Percentiles rank a stretch among this genome's conserved stretches.
Conservation (phyloP, 2,797 vertebrate species). For the Xenopus petersii region DNA sequence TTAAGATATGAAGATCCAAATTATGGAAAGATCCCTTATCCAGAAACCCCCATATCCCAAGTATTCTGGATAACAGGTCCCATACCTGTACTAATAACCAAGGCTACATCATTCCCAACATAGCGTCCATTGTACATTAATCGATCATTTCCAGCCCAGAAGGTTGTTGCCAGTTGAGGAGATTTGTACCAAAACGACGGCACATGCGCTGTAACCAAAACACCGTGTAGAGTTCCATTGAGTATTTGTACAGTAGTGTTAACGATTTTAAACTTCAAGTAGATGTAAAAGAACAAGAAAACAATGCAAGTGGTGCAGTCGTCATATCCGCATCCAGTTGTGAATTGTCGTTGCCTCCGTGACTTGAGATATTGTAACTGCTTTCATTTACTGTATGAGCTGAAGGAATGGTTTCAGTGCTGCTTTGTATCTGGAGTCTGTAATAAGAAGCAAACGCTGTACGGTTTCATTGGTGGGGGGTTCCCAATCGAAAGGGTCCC, state of each 20-base stretch:
- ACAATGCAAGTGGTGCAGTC: conserved; percentile 68
- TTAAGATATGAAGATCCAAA: too few species aligned
- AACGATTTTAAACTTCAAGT: conserved; percentile 63
- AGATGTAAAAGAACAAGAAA: conserved; percentile 60
- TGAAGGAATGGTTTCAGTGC: conserved; percentile 50
- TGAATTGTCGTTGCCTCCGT: conserved; percentile 73
- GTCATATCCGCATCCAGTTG: conserved; percentile 74
- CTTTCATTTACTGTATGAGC: conserved; percentile 64
- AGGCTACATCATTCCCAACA: too few species aligned
- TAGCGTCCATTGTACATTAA: too few species aligned
- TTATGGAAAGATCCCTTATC: too few species aligned
- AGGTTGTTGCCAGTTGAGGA: neutral
- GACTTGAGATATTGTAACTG: conserved; percentile 71
- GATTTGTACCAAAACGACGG: conserved; percentile 56
- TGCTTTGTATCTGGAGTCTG: conserved; percentile 57
- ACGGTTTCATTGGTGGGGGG: neutral
- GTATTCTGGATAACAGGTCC: too few species aligned
- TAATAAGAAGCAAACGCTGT: conserved; percentile 29
- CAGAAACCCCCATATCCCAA: too few species aligned
- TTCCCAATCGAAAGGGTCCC: neutral
- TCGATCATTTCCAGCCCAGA: conserved; percentile 11
- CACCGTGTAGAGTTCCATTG: conserved; percentile 57
- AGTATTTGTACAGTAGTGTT: conserved; percentile 64
- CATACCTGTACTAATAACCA: too few species aligned
- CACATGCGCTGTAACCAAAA: conserved; percentile 58